A percentile compares a stretch with the other conserved stretches of the same genome.
These are phyloP conservation scores for Sinodicranocentrus sp. DNA, from an alignment of 2,888 invertebrate genomes.

Conservation along the genomic window DNA sequence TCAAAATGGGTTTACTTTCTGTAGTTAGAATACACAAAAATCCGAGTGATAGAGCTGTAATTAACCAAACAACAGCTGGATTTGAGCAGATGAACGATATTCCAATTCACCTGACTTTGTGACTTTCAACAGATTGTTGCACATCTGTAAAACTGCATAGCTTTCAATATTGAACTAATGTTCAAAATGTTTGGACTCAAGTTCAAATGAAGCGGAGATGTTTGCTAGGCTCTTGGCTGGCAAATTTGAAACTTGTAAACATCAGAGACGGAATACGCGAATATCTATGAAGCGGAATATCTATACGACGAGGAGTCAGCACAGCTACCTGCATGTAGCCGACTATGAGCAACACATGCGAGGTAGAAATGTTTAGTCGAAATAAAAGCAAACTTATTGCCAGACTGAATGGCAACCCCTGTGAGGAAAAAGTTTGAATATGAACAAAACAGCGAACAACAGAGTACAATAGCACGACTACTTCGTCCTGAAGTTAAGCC, in stretches of 20 bases:
- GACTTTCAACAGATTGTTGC: no score
- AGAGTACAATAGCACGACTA: conserved; percentile 29
- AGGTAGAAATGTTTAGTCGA: not conserved
- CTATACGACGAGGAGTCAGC: conserved; percentile 19
- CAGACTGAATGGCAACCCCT: conserved; percentile 44
- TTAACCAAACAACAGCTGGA: not conserved
- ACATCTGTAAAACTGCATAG: no score
- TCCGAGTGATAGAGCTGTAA: not conserved
- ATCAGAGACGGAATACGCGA: not conserved
- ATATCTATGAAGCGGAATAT: no score
- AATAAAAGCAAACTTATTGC: conserved; percentile 18
- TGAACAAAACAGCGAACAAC: not conserved
- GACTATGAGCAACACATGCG: conserved; percentile 32
- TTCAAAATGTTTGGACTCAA: no score
- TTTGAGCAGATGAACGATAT: not conserved
- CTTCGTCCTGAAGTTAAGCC: conserved; percentile 1
- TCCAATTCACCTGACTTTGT: no score
- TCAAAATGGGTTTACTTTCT: no score
- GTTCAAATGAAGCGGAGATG: no score
- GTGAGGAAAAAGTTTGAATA: not conserved
- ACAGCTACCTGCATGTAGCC: conserved; percentile 22
- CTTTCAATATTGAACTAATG: no score
- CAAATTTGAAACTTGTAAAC: conserved; percentile 18
- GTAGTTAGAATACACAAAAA: no score
- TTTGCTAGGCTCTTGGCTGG: no score